Base-by-base conservation (phyloP, 2,113 vertebrate species). In the Hipposideros armiger region DNA sequence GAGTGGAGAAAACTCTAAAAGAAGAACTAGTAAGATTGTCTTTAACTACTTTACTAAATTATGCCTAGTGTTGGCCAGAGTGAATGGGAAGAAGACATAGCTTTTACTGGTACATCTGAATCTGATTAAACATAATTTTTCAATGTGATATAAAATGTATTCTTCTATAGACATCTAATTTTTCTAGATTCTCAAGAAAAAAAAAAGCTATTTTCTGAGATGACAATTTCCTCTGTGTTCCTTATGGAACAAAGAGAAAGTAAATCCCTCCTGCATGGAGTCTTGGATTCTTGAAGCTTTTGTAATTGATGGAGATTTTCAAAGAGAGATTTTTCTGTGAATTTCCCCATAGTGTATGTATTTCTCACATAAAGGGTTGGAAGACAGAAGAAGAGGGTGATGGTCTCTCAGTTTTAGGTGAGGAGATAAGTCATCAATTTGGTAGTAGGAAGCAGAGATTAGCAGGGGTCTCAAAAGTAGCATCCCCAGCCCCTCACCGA, bases 151-250 rank as follows among this genome's bases (percentile, higher is more conserved):
- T 83, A 80, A 47, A 93, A 86, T 96, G 7, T 77, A 96, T 85
- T 95, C 26, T 66, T 96, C 42, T 72, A n/a, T 0, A 73, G 47
- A 70, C 11, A 95, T 40, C 42, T 94, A 52, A 76, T 80, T 97
- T 97, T 89, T 93, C 73, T 95, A 87, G 50, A 95, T 28, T 87
- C 13, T 70, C 47, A 81, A 54, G 58, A 40, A 40, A 87, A 90
- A 94, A 69, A 58, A 96, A 84, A 56, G 42, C 47, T 93, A 80
- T 73, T 96, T 90, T 92, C 70, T 87, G 81, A 91, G 36, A 74
- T 91, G 45, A 47, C 7, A 47, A 5, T 91, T 95, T 86, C 19
- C 8, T 67, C 40, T 81, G 22, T 82, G 36, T 76, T 72, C 30
- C 62, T 78, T 67, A 0, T 9, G 94, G 67, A 88, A 52, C n/a